Base-by-base conservation (phyloP, 2,888 invertebrate genomes). In the Euphydryas editha region DNA sequence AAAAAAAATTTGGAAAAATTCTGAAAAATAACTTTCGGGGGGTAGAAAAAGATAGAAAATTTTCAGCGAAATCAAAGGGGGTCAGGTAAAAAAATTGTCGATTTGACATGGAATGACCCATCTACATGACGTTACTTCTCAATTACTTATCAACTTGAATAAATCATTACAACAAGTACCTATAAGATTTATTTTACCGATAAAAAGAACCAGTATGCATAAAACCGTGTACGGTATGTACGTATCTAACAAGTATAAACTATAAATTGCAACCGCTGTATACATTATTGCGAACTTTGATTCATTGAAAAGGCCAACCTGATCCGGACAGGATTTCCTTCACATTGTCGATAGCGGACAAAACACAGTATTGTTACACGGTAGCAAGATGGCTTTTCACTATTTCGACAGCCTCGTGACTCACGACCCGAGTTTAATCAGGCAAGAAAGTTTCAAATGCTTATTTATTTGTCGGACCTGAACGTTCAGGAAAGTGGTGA, bases 371-470 rank as follows among this genome's bases (percentile, higher is more conserved):
- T 75, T 75, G 77, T 76, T 76, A 72, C 68, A 78, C 69, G 73
- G 76, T 88, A 88, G 89, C 86, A 67, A 79, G 84, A 82, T 82
- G 82, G 76, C 82, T 84, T 67, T 68, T 68, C 68, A 73, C 68
- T 68, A 70, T 71, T 83, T 80, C 84, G 82, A 87, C 88, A 84
- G 79, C 83, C 84, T 86, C 90, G 91, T 91, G 90, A 90, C 81
- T 91, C 91, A 91, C 91, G 90, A 90, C 78, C 79, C 74, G 75
- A 75, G 78, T 78, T 85, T 86, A 89, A 89, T 90, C 90, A 88
- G 82, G 76, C 79, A 83, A 81, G 85, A 84, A 87, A 86, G 86
- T 85, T 84, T 85, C 86, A 84, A 87, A 87, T 83, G 84, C 84
- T 86, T 87, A 86, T 88, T 87, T 88, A 88, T 88, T 87, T 86